Conservation (phyloP, 1,140 invertebrate species). For the Microplitis mediator region DNA sequence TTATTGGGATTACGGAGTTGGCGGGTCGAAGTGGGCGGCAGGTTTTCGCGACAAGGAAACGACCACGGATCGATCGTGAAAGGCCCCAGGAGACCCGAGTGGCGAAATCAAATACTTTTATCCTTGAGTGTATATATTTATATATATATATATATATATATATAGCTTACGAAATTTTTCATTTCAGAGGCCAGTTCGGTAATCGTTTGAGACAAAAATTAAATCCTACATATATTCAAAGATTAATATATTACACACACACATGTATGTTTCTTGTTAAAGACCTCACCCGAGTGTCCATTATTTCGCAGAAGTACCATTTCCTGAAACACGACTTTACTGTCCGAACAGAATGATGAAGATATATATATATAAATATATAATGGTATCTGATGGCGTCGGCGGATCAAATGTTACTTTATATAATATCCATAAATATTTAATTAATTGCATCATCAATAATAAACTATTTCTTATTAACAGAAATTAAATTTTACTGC, state of each 20-base stretch:
- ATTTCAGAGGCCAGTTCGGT: neutral
- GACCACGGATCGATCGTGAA: neutral
- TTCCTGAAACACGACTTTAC: slow-evolving; percentile 4
- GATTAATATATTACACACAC: neutral
- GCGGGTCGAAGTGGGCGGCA: neutral
- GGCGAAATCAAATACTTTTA: neutral
- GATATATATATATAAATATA: neutral
- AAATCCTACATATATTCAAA: neutral
- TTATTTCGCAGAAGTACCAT: slow-evolving; percentile 10
- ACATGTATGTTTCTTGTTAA: neutral
- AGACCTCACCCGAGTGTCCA: neutral
- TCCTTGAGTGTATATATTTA: neutral
- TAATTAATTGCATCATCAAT: no score
- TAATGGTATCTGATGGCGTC: neutral
- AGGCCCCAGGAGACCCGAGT: neutral
- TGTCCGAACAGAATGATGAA: neutral
- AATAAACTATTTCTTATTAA: no score
- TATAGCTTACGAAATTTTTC: slow-evolving; percentile 5
- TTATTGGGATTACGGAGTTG: neutral
- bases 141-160: neutral
- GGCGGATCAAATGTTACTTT: slow-evolving; percentile 6
- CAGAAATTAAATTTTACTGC: no score
- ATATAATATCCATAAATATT: neutral
- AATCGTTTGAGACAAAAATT: neutral
- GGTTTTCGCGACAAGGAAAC: slow-evolving; percentile 8